Base-by-base conservation (phyloP, 2,888 invertebrate species). In the Drosophila birchii region DNA sequence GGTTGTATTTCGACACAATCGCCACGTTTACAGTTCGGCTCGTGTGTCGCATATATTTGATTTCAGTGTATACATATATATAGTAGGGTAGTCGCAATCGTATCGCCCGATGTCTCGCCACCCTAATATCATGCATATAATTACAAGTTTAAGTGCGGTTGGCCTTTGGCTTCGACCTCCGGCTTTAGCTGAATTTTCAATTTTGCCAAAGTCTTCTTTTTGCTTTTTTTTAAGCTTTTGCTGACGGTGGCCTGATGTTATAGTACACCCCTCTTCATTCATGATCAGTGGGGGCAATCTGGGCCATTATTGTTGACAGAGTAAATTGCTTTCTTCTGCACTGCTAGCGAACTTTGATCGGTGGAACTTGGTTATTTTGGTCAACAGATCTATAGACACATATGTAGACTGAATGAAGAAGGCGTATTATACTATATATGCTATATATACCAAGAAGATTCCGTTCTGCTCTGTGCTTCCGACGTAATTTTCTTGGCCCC, bases 401-500 rank as follows among this genome's bases (percentile, higher is more conserved):
- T 72, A 44, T 53, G 41, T 72, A 44, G 18, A n/a, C 43, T 72
- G 51, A 72, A 59, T 70, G 39, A 49, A 38, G 36, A 49, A 43
- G 41, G 39, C 45, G 55, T 29, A 34, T 53, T 53, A 3, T 36
- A 20, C 34, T 39, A 62, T 58, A 43, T 49, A 39, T 20, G 9
- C 20, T 39, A 62, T 58, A 43, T 49, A 43, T 43, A 49, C 34
- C 36, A 16, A 14, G 16, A 44, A 51, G 43, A 49, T 57, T 56
- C 41, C 32, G 45, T 39, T 74, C 41, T 43, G 54, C 55, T 53
- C 34, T 44, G 47, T 75, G 69, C 61, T 39, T 47, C 43, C 67
- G 77, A 77, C 73, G 73, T 68, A 77, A 68, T 73, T 51, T 63
- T 77, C 47, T 76, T 77, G 76, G 76, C 76, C 57, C 23, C 44